Percentiles rank a stretch among this genome's conserved stretches.
Evolutionary conservation across 2,888 invertebrate species (phyloP).

Genomic region (Dendrolimus pini): DNA sequence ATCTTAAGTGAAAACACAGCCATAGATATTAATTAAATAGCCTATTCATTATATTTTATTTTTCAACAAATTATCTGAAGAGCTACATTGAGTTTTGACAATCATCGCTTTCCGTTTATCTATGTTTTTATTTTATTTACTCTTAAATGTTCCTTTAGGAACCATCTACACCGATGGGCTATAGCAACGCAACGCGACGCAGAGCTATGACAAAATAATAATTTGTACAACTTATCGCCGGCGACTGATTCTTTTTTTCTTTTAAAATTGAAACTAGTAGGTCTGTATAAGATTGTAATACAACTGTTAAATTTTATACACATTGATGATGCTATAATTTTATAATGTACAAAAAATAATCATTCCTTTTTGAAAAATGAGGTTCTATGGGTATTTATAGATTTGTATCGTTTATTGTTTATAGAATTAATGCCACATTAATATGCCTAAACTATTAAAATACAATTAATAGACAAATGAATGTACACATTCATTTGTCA

Average conservation of each 20-base stretch:
- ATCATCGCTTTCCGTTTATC: background rate
- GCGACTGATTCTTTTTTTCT: background rate
- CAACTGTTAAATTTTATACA: slow-evolving; percentile 12
- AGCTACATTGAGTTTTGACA: slow-evolving; percentile 13
- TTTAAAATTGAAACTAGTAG: no score
- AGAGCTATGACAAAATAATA: background rate
- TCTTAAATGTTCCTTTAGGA: background rate
- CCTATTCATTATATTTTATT: slow-evolving; percentile 28
- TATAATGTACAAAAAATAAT: slow-evolving; percentile 47
- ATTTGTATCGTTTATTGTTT: slow-evolving; percentile 15
- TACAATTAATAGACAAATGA: no score
- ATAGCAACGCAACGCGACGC: background rate
- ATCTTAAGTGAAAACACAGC: slow-evolving; percentile 74
- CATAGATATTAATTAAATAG: slow-evolving; percentile 52
- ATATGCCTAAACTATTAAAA: background rate
- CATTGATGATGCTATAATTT: slow-evolving; percentile 11
- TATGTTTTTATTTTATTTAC: background rate
- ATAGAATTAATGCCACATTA: slow-evolving; percentile 5
- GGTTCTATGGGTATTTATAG: slow-evolving; percentile 23
- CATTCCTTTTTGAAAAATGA: slow-evolving; percentile 24
- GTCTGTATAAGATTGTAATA: background rate
- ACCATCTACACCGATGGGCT: background rate
- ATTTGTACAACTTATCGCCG: background rate
- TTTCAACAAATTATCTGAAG: slow-evolving; percentile 18
- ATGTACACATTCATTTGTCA: no score